A percentile compares a stretch with the other conserved stretches of the same genome.
phyloP scores from a whole-genome alignment of 1,140 invertebrate genomes.

The Hypsibius dujardini region DNA sequence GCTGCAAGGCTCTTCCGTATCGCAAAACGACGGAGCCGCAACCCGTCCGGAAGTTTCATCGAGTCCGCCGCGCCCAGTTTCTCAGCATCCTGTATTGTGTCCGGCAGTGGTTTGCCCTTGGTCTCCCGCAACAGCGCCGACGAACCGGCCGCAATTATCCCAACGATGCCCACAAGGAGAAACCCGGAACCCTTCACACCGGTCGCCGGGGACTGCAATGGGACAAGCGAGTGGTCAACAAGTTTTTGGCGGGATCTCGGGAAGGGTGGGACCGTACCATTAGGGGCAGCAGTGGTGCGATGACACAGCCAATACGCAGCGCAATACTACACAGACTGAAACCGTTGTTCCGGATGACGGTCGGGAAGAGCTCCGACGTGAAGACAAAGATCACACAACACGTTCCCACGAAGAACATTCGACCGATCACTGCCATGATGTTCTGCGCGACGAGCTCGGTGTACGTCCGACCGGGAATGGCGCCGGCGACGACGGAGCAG shows the following conservation, averaged over 20 bases:
- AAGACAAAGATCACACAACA: conserved; percentile 30
- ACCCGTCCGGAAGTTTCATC: not conserved
- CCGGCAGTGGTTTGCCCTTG: conserved; percentile 24
- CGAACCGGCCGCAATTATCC: conserved; percentile 23
- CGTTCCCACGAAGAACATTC: conserved; percentile 26
- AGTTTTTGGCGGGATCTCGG: no score
- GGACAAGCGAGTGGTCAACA: not conserved
- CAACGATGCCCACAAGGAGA: conserved; percentile 21
- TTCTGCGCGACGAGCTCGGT: conserved; percentile 22
- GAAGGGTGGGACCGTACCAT: not conserved
- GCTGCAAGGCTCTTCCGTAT: no score
- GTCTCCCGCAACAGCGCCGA: conserved; percentile 27
- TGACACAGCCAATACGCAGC: conserved; percentile 30
- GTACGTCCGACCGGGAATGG: not conserved
- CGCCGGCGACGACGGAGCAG: not conserved
- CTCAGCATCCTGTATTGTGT: conserved; percentile 27
- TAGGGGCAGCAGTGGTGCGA: conserved; percentile 23
- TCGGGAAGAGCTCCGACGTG: conserved; percentile 33
- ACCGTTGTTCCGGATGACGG: conserved; percentile 30
- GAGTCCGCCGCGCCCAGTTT: not conserved
- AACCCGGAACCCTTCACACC: not conserved
- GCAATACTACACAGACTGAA: conserved; percentile 31
- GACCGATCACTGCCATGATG: conserved; percentile 28
- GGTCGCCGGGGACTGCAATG: not conserved
- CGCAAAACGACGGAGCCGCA: no score